Evolutionary conservation across 1,140 invertebrate species (phyloP), one percentile per base, ranked within the genome.

Genomic region (Lepidotrigona ventralis): DNA sequence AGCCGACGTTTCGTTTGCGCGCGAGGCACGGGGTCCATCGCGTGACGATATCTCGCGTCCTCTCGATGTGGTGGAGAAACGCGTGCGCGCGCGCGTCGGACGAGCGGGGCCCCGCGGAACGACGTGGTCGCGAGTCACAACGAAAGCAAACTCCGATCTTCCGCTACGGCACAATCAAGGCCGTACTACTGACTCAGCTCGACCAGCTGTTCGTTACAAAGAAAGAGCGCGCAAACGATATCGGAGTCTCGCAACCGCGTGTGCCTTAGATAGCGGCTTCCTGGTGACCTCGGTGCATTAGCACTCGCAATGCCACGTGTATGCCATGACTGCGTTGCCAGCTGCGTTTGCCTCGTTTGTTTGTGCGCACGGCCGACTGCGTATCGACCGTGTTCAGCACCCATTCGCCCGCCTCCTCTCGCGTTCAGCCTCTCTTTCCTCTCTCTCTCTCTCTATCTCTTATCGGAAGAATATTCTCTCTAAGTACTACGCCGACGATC

Each of bases 201-300:
- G 90, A 92, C 91, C 91, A 93, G 91, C 92, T 92, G 92, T 91
- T 92, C 84, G 85, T 90, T 90, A 89, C 90, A 89, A 89, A 85
- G 83, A 88, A 79, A 85, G 84, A 86, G 89, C 79, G 88, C 75
- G 78, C 81, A 76, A 86, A 72, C 87, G 87, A 91, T 92, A 90
- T 89, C 89, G 70, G 76, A 85, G 83, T 88, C 86, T 86, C 76
- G 69, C 81, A 79, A 72, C 77, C 82, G 82, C 82, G 82, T 84
- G 82, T 91, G 88, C 88, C 88, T 91, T 88, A 91, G 90, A 92
- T 90, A 91, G 91, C 86, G 79, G 90, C 91, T 93, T 93, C 92
- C 92, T 92, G 92, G 90, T 92, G 92, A 91, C 92, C 92, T 93
- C 92, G 91, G 89, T 90, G 88, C 90, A 90, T 89, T 85, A 85